These are phyloP conservation scores for Huso huso DNA, from an alignment of 2,797 vertebrate genomes.

Conservation along the genomic window DNA sequence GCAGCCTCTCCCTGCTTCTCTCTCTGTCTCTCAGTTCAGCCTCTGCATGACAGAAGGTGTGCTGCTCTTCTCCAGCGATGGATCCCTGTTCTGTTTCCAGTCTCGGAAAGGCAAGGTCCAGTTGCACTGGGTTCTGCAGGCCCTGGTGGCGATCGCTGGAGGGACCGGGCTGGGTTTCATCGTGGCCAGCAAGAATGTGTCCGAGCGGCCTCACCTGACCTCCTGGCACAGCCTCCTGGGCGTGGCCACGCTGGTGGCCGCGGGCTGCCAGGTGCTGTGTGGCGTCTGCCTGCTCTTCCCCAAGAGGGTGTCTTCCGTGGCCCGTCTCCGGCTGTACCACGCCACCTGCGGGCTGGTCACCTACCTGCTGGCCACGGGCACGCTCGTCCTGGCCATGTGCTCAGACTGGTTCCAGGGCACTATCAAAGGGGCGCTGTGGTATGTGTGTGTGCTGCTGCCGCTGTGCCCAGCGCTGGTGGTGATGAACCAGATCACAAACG, in stretches of 20 bases:
- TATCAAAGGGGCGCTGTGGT: constrained; percentile 66
- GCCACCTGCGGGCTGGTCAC: constrained; percentile 70
- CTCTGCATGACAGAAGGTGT: constrained; percentile 78
- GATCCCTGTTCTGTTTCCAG: constrained; percentile 62
- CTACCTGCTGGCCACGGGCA: constrained; percentile 68
- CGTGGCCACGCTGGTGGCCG: constrained; percentile 51
- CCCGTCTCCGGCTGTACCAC: constrained; percentile 70
- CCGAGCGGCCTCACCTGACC: constrained; percentile 64
- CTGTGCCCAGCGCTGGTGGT: constrained; percentile 72
- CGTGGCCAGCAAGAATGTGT: constrained; percentile 70
- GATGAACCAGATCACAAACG: constrained; percentile 76
- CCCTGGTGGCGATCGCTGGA: constrained; percentile 51
- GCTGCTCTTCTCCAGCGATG: constrained; percentile 69
- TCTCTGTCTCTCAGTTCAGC: constrained; percentile 59
- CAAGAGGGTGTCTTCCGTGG: constrained; percentile 40
- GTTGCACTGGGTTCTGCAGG: constrained; percentile 71
- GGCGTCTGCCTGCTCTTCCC: constrained; percentile 65
- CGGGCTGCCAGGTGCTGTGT: constrained; percentile 53
- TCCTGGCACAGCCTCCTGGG: constrained; percentile 78
- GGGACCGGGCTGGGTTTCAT: constrained; percentile 66
- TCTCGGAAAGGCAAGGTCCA: constrained; percentile 62
- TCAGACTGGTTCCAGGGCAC: constrained; percentile 81
- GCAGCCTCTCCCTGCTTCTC: background rate
- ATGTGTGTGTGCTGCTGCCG: constrained; percentile 62
- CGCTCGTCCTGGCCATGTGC: constrained; percentile 64